phyloP scores from a whole-genome alignment of 2,113 vertebrate genomes.

The Charina bottae region DNA sequence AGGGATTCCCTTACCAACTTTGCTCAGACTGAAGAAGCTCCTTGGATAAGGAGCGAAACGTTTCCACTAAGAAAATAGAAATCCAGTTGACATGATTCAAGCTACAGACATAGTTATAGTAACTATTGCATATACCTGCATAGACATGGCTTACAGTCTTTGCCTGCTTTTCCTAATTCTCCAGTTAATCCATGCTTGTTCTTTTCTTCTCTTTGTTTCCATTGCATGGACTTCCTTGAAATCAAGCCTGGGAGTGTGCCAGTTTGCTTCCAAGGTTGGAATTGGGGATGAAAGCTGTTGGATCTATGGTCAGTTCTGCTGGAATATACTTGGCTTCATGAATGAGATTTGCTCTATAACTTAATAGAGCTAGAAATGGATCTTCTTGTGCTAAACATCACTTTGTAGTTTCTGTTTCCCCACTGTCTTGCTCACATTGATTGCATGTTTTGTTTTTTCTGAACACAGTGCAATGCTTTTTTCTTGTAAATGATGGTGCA shows the following conservation, averaged over 20 bases:
- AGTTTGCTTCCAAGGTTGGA: not conserved
- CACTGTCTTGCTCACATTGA: not conserved
- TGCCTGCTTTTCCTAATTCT: not conserved
- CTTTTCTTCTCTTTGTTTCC: not conserved
- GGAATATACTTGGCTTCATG: not conserved
- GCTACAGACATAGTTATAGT: not conserved
- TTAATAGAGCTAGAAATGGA: not conserved
- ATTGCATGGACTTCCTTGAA: not conserved
- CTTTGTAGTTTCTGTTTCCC: not conserved
- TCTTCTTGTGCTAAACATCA: not conserved
- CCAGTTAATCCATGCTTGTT: not conserved
- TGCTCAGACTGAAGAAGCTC: no score
- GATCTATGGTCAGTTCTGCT: not conserved
- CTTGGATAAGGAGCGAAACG: no score
- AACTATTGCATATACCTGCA: not conserved
- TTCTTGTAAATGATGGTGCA: not conserved
- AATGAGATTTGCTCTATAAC: not conserved
- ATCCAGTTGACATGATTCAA: no score
- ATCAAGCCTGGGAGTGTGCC: not conserved
- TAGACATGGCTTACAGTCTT: not conserved
- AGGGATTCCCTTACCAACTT: no score
- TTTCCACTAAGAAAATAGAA: no score
- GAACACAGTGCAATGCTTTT: not conserved
- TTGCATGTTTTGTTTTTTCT: not conserved
- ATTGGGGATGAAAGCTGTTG: not conserved